Percentiles rank a stretch among this genome's conserved stretches.
Conservation (phyloP, 2,888 invertebrate genomes). For the Isotomurus palustris region DNA sequence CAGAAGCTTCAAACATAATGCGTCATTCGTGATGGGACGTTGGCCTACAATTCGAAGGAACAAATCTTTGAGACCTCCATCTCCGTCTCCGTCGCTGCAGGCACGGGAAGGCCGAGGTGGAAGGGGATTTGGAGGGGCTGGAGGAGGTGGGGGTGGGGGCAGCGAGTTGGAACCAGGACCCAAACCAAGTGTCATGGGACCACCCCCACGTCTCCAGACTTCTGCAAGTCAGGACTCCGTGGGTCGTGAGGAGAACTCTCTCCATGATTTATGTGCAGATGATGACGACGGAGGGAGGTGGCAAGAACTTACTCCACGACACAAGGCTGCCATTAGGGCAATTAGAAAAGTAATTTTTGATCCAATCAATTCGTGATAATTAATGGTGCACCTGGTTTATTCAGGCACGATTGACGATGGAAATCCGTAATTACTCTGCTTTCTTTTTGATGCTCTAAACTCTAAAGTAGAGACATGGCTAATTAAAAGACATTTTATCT, state of each 20-base stretch:
- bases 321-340: constrained; percentile 85
- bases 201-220: constrained; percentile 56
- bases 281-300: constrained; percentile 42
- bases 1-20: constrained; percentile 84
- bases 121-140: constrained; percentile 47
- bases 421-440: too few species aligned
- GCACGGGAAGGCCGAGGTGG: constrained; percentile 42
- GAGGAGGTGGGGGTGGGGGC: constrained; percentile 49
- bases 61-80: constrained; percentile 72
- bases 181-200: constrained; percentile 4
- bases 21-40: constrained; percentile 79
- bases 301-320: constrained; percentile 66
- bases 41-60: constrained; percentile 80
- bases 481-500: too few species aligned
- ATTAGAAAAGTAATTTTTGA: constrained; percentile 72
- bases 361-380: too few species aligned
- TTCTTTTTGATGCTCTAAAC: too few species aligned
- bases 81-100: constrained; percentile 60
- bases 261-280: constrained; percentile 44
- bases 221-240: constrained; percentile 78
- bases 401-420: too few species aligned
- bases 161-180: constrained; percentile 8
- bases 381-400: too few species aligned
- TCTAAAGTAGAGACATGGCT: too few species aligned
- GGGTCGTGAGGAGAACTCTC: constrained; percentile 52